Percentiles rank a stretch among this genome's conserved stretches.
Conservation (phyloP, 2,797 vertebrate genomes). For the Macropodus opercularis region DNA sequence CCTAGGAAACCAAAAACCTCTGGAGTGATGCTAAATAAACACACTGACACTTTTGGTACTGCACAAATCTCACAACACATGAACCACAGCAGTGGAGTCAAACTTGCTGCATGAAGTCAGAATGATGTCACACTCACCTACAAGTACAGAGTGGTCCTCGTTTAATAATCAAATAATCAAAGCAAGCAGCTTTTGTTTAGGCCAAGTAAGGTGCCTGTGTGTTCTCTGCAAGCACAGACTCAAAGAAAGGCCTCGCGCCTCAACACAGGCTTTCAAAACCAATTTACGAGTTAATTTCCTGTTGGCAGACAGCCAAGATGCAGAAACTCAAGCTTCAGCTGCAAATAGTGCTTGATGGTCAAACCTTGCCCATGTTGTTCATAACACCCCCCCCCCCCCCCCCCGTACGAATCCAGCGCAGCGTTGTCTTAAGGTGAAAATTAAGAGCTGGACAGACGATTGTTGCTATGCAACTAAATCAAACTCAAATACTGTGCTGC, state of each 20-base stretch:
- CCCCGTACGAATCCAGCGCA: background rate
- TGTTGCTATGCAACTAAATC: constrained; percentile 38
- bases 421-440: constrained; percentile 20
- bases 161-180: no score
- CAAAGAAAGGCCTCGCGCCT: no score
- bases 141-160: no score
- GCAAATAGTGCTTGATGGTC: background rate
- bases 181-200: no score
- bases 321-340: background rate
- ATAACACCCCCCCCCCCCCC: constrained; percentile 6
- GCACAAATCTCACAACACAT: background rate
- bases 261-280: background rate
- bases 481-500: constrained; percentile 1
- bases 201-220: background rate
- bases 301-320: background rate
- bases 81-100: background rate
- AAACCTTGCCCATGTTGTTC: constrained; percentile 7
- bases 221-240: background rate
- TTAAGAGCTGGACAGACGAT: background rate
- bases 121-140: no score
- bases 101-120: constrained; percentile 8
- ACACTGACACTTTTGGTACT: background rate
- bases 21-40: constrained; percentile 1
- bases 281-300: background rate
- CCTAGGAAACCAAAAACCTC: constrained; percentile 21